Base-by-base conservation (phyloP, 2,113 vertebrate species). In the Callipepla californica region DNA sequence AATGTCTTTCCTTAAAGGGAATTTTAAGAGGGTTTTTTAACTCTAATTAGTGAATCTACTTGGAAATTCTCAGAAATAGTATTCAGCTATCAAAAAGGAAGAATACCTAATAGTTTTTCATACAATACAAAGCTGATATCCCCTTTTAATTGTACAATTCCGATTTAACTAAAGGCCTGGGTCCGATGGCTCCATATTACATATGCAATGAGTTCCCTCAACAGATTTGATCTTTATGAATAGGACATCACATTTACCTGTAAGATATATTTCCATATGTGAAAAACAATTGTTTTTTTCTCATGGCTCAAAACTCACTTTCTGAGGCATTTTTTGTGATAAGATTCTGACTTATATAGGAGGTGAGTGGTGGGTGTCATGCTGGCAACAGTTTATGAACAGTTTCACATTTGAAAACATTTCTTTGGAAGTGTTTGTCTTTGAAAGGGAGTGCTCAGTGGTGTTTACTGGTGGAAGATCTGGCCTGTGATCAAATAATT, bases 1-100 rank as follows among this genome's bases (percentile, higher is more conserved):
- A 87, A 91, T 42, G 19, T 67, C 87, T 87, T 92, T 91, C 65
- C 91, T 94, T 96, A 95, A 85, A 93, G 89, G 87, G 87, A 93
- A 94, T 95, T 95, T 96, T 88, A 75, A 96, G 90, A 93, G 80
- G 85, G 6, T 94, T 92, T 91, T 89, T 96, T 94, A 94, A 85
- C 55, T 82, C 81, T 96, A 94, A 96, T 94, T 95, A 95, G 48
- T 1, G 5, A 83, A 90, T 42, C 76, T 95, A 16, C 87, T 85
- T 80, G 91, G 90, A 85, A 96, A 94, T 95, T 91, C 82, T 89
- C 73, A 75, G 87, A 92, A 83, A 75, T 12, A 80, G 21, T 63
- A 40, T 20, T 90, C 47, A 8, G 1, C n/a, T 61, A 44, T 61
- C 73, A 65, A 57, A 85, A 70, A 90, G 48, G 51, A 91, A 80